Evolutionary conservation across 2,113 vertebrate species (phyloP).

Genomic region (Pelmatolapia mariae): DNA sequence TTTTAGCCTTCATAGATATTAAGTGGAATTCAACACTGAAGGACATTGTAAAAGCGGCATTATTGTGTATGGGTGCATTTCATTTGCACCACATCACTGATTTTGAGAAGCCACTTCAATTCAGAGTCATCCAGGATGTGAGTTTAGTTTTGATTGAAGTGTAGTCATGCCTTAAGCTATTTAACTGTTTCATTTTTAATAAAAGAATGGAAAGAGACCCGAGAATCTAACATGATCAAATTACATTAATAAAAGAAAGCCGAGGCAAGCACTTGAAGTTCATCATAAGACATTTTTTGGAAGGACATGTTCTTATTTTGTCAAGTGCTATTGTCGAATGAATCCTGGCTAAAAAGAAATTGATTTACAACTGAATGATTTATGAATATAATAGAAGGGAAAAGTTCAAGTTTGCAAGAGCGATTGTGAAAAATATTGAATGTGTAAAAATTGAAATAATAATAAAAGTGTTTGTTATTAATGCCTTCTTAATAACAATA

Average conservation of each 20-base stretch:
- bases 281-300: not conserved
- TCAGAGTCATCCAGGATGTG: not conserved
- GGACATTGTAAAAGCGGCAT: not conserved
- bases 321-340: not conserved
- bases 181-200: not conserved
- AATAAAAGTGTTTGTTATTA: not conserved
- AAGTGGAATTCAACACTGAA: not conserved
- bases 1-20: not conserved
- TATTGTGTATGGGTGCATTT: not conserved
- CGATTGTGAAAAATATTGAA: not conserved
- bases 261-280: not conserved
- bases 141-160: not conserved
- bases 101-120: not conserved
- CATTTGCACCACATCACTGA: not conserved
- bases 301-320: not conserved
- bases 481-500: not conserved
- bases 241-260: not conserved
- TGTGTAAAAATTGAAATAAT: not conserved
- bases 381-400: accelerated
- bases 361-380: not conserved
- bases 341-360: not conserved
- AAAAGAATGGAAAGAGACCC: not conserved
- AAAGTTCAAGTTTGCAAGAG: not conserved
- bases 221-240: not conserved
- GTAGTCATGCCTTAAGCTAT: not conserved